Evolutionary conservation across 2,888 invertebrate genomes (phyloP).

Genomic region (Scaptomyza tumidula): DNA sequence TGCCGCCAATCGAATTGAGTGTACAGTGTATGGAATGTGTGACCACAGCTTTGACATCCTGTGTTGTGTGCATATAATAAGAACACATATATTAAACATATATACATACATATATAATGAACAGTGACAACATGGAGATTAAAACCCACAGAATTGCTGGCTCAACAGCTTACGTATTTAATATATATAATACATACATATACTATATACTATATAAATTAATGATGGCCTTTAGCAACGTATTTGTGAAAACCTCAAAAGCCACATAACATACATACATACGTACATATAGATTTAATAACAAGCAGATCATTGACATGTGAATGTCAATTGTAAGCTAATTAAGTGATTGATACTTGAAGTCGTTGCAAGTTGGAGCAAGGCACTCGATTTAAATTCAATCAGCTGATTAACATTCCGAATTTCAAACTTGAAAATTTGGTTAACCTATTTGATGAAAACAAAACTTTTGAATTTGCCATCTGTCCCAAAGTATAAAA

Average conservation of each 20-base stretch:
- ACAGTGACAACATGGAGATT: neutral
- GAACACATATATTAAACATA: neutral
- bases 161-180: neutral
- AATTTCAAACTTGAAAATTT: too few relatives aligned
- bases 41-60: constrained; percentile 99
- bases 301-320: neutral
- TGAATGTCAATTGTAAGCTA: neutral
- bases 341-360: neutral
- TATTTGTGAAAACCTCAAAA: constrained; percentile 2
- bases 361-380: neutral
- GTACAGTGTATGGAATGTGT: constrained; percentile 99
- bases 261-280: neutral
- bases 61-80: constrained; percentile 85
- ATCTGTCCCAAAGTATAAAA: too few relatives aligned
- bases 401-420: neutral
- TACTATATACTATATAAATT: neutral
- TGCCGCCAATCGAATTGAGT: constrained; percentile 99
- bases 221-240: neutral
- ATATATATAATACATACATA: neutral
- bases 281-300: neutral
- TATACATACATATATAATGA: neutral
- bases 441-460: too few relatives aligned
- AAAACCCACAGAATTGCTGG: neutral
- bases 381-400: neutral
- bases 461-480: too few relatives aligned